Evolutionary conservation across 2,888 invertebrate genomes (phyloP).

Genomic region (Aleiodes leptofemur): DNA sequence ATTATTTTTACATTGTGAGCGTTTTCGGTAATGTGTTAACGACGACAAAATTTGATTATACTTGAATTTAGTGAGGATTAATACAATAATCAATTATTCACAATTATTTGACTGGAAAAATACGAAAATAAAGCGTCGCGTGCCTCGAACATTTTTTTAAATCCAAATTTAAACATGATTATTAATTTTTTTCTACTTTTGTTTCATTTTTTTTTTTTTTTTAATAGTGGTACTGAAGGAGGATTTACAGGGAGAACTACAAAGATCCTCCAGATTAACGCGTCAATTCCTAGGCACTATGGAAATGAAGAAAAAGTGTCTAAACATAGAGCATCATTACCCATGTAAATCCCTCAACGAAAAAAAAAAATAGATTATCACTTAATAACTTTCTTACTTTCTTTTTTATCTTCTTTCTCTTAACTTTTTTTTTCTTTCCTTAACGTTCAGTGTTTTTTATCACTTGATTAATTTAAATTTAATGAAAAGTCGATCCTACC

Average conservation of each 20-base stretch:
- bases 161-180: conserved; percentile 16
- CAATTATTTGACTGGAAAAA: background rate
- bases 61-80: background rate
- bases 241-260: conserved; percentile 15
- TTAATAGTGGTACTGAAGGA: background rate
- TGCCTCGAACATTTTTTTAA: conserved; percentile 37
- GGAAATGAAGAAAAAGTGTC: background rate
- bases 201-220: background rate
- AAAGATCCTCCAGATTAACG: conserved; percentile 17
- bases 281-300: conserved; percentile 31
- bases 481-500: conserved; percentile 82
- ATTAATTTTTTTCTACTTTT: conserved; percentile 7
- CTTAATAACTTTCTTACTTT: conserved; percentile 30
- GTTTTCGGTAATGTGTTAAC: conserved; percentile 18
- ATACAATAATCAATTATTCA: conserved; percentile 8
- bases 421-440: conserved; percentile 40
- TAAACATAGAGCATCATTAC: conserved; percentile 21
- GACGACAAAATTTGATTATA: conserved; percentile 18
- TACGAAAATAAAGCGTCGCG: conserved; percentile 19
- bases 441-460: conserved; percentile 32
- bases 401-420: conserved; percentile 45
- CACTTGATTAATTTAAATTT: conserved; percentile 39
- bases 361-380: background rate
- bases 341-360: conserved; percentile 9
- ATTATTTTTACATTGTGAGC: conserved; percentile 33